A percentile compares a stretch with the other conserved stretches of the same genome.
Evolutionary conservation across 2,113 vertebrate species (phyloP).

Genomic region (Arizona elegans): DNA sequence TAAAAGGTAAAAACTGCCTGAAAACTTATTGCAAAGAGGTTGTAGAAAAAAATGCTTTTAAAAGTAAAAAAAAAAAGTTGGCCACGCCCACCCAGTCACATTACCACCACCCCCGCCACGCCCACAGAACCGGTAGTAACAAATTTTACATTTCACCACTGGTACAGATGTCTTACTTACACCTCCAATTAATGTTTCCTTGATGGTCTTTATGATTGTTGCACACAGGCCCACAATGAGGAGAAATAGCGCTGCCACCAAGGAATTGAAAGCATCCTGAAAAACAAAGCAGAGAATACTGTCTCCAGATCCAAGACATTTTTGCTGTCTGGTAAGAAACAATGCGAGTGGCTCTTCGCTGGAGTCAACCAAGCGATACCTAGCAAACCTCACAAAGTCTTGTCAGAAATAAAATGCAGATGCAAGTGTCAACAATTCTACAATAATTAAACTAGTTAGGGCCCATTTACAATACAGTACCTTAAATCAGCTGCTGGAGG

Average conservation of each 20-base stretch:
- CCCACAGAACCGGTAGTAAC: too few species aligned
- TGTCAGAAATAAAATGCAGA: background rate
- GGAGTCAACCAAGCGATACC: background rate
- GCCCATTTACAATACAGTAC: background rate
- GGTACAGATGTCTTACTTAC: constrained; percentile 69
- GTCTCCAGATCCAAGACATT: background rate
- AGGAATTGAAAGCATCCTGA: constrained; percentile 83
- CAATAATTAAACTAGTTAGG: background rate
- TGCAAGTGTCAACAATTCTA: background rate
- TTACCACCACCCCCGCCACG: too few species aligned
- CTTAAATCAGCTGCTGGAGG: background rate
- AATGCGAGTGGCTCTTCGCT: background rate
- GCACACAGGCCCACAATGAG: constrained; percentile 73
- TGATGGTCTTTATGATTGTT: constrained; percentile 58
- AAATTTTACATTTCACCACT: too few species aligned
- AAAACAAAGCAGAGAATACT: constrained; percentile 43
- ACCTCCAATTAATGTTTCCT: constrained; percentile 73
- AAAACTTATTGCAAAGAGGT: background rate
- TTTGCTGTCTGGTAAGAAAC: background rate
- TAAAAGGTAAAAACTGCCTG: background rate
- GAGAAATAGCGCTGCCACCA: constrained; percentile 71
- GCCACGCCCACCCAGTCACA: too few species aligned
- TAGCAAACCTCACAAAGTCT: background rate
- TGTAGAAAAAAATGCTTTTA: too few species aligned
- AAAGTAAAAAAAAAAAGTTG: too few species aligned